A percentile compares a stretch with the other conserved stretches of the same genome.
Evolutionary conservation across 2,888 invertebrate species (phyloP).

Genomic region (Leptinotarsa tumamoca): DNA sequence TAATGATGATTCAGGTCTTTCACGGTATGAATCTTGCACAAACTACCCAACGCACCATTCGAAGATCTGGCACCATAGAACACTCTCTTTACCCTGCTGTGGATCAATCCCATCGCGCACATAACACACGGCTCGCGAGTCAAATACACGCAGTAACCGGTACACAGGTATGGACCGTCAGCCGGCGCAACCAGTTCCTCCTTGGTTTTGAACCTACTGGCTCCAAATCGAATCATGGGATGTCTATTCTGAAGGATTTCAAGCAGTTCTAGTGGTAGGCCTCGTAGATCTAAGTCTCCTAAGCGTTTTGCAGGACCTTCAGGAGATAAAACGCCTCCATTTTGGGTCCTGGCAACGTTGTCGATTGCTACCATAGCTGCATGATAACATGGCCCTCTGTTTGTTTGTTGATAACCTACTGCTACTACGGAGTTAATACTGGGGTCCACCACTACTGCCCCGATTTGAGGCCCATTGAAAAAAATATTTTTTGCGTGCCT

Average conservation of each 20-base stretch:
- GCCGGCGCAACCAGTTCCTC: conserved; percentile 59
- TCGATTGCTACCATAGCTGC: conserved; percentile 88
- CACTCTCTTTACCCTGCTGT: conserved; percentile 86
- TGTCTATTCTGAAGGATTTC: conserved; percentile 48
- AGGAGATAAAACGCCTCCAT: conserved; percentile 78
- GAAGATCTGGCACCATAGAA: conserved; percentile 76
- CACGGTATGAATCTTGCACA: conserved; percentile 81
- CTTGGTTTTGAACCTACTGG: conserved; percentile 64
- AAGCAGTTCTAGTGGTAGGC: conserved; percentile 65
- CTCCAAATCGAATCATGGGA: conserved; percentile 62
- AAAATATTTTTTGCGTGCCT: conserved; percentile 52
- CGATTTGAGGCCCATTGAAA: conserved; percentile 55
- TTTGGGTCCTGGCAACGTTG: conserved; percentile 84
- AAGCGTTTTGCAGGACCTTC: neutral
- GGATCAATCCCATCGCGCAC: conserved; percentile 95
- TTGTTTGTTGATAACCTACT: conserved; percentile 71
- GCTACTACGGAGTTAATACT: conserved; percentile 74
- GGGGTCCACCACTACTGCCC: conserved; percentile 83
- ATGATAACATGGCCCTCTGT: conserved; percentile 82
- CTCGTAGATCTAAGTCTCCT: conserved; percentile 55
- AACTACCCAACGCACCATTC: conserved; percentile 79
- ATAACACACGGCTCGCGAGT: conserved; percentile 91
- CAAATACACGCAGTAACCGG: conserved; percentile 87
- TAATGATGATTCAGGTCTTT: conserved; percentile 91
- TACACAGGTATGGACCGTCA: conserved; percentile 84